Evolutionary conservation across 1,140 invertebrate genomes (phyloP), one percentile per base, ranked within the genome.

Genomic region (Papilio polytes): DNA sequence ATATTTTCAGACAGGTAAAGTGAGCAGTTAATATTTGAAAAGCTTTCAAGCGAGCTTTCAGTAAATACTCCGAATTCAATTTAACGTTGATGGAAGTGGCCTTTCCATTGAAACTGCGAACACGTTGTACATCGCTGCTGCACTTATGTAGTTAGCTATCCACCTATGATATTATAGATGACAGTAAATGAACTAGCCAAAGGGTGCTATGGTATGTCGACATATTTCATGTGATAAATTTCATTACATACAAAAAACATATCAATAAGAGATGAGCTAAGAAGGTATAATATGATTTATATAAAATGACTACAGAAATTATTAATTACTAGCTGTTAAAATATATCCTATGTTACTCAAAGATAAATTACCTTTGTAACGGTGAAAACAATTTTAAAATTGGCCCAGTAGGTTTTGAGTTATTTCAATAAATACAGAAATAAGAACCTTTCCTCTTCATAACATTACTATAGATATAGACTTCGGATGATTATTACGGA

Each of bases 41-140:
- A 76, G 74, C 74, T 76, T 76, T 76, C n/a, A 76, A 76, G 41
- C 44, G 74, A 20, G 41, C 74, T 44, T 51, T 48, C 12, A 22
- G 74, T 76, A 51, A 76, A 48, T 76, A 76, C 44, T 22, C 4
- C 13, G 15, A 22, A 63, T 70, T 22, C 46, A 48, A 20, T 76
- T 46, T 76, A 76, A 13, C 8, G 41, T 15, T 74, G 44, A 13
- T 74, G 74, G 41, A 48, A 76, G 44, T 48, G 63, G 63, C 51
- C 46, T n/a, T 26, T 46, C 12, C 46, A 76, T 76, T 76, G 44
- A 76, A 20, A 20, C n/a, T 2, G 9, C 22, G 10, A 22, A 46
- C 46, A 76, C n/a, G n/a, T n/a, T 76, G 18, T 20, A 20, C 8
- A 2, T 51, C 22, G 12, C 63, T 70, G 18, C 13, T 70, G 63